Percentiles rank a stretch among this genome's conserved stretches.
Evolutionary conservation across 2,113 vertebrate genomes (phyloP).

Genomic region (Ammodytes marinus): DNA sequence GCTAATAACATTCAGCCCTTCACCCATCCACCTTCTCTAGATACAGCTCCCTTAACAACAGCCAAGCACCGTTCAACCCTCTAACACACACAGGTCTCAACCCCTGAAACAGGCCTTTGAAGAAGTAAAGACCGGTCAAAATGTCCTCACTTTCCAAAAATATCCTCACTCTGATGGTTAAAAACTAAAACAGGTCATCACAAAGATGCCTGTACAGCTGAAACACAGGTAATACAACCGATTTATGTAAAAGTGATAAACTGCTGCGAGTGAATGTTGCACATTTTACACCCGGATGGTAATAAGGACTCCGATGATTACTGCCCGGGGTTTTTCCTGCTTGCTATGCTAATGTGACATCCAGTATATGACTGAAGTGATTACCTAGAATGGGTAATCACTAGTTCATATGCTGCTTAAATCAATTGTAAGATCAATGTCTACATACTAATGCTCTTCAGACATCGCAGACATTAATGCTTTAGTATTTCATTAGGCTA

Average conservation of each 20-base stretch:
- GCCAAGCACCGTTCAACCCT: conserved; percentile 4
- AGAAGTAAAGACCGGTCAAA: too few relatives aligned
- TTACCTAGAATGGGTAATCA: conserved; percentile 4
- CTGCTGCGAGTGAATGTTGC: conserved; percentile 9
- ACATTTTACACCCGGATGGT: conserved; percentile 44
- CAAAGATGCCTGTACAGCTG: not conserved
- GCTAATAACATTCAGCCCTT: conserved; percentile 59
- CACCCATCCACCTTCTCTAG: not conserved
- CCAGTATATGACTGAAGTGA: conserved; percentile 30
- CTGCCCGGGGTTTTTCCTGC: conserved; percentile 30
- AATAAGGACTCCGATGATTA: conserved; percentile 45
- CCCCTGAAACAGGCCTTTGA: too few relatives aligned
- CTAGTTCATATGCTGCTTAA: conserved; percentile 18
- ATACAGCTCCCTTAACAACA: conserved; percentile 24
- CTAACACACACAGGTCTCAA: not conserved
- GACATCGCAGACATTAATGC: not conserved
- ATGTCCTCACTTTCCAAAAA: too few relatives aligned
- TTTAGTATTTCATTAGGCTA: conserved; percentile 8
- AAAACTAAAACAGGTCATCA: too few relatives aligned
- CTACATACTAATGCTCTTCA: conserved; percentile 15
- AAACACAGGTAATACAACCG: conserved; percentile 45
- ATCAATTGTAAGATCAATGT: conserved; percentile 37
- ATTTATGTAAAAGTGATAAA: conserved; percentile 58
- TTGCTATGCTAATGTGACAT: conserved; percentile 59
- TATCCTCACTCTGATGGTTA: too few relatives aligned